Percentiles rank a stretch among this genome's conserved stretches.
Evolutionary conservation across 2,888 invertebrate species (phyloP).

Genomic region (Thereva nobilitata): DNA sequence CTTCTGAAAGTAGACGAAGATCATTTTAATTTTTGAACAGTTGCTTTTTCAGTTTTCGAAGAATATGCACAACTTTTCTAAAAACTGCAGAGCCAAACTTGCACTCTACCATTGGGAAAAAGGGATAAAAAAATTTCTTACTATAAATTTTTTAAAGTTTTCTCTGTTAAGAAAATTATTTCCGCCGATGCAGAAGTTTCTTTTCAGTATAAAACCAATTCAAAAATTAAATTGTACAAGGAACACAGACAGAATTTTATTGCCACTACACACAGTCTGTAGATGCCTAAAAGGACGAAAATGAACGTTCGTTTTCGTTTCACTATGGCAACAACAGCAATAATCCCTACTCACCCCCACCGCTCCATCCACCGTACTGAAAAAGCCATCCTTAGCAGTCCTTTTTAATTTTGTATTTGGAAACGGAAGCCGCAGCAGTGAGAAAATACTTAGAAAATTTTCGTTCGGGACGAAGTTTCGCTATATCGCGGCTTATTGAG

Average conservation of each 20-base stretch:
- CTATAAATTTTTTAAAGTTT: too few species aligned
- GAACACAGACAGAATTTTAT: background rate
- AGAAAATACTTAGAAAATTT: background rate
- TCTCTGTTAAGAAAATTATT: conserved; percentile 12
- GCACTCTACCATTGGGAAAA: background rate
- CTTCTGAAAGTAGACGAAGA: conserved; percentile 8
- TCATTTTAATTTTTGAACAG: conserved; percentile 38
- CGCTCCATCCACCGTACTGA: background rate
- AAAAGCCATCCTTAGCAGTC: background rate
- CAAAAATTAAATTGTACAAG: too few species aligned
- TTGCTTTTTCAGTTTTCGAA: conserved; percentile 11
- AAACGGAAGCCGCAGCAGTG: background rate
- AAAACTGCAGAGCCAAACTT: background rate
- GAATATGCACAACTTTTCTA: conserved; percentile 10
- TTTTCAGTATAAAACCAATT: background rate
- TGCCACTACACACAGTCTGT: background rate
- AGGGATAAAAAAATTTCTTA: background rate
- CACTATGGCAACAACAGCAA: background rate
- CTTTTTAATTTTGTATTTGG: background rate
- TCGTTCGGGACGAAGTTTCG: background rate
- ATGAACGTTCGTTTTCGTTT: background rate
- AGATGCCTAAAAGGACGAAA: background rate
- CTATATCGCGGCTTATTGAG: background rate
- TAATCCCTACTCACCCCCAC: background rate
- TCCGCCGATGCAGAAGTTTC: conserved; percentile 13